phyloP scores from a whole-genome alignment of 2,113 vertebrate species.

The Gadus chalcogrammus region DNA sequence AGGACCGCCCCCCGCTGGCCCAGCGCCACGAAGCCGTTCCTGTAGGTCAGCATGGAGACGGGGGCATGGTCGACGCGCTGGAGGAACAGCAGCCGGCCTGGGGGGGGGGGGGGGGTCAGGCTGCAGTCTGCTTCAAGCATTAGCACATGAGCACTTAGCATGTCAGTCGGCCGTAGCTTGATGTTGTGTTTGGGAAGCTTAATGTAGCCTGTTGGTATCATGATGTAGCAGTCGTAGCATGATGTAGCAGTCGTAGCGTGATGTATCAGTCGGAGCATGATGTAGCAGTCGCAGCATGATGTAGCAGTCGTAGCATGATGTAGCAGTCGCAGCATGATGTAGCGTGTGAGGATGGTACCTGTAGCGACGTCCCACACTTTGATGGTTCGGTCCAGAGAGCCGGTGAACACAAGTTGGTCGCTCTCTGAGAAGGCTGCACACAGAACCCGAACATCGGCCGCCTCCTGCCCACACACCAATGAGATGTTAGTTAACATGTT shows the following conservation, averaged over 20 bases:
- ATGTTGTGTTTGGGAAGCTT: too few relatives aligned
- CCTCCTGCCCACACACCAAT: constrained; percentile 52
- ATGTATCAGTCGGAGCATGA: too few relatives aligned
- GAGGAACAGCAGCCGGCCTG: constrained; percentile 73
- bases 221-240: too few relatives aligned
- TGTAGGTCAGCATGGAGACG: constrained; percentile 61
- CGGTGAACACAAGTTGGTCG: constrained; percentile 69
- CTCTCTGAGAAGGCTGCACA: constrained; percentile 79
- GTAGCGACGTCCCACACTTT: constrained; percentile 75
- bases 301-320: too few relatives aligned
- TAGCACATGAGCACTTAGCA: too few relatives aligned
- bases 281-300: too few relatives aligned
- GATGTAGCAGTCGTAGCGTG: too few relatives aligned
- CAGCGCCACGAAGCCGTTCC: constrained; percentile 71
- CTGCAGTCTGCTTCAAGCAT: too few relatives aligned
- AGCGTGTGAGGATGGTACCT: constrained; percentile 42
- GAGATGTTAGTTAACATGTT: neutral
- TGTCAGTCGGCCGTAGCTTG: too few relatives aligned
- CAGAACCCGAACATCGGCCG: constrained; percentile 70
- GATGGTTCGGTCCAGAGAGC: constrained; percentile 72
- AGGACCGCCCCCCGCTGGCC: constrained; percentile 63
- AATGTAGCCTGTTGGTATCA: too few relatives aligned
- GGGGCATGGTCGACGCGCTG: constrained; percentile 72
- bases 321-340: too few relatives aligned
- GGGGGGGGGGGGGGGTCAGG: neutral